Base-by-base conservation (phyloP, 2,888 invertebrate species). In the Eulithis prunata region DNA sequence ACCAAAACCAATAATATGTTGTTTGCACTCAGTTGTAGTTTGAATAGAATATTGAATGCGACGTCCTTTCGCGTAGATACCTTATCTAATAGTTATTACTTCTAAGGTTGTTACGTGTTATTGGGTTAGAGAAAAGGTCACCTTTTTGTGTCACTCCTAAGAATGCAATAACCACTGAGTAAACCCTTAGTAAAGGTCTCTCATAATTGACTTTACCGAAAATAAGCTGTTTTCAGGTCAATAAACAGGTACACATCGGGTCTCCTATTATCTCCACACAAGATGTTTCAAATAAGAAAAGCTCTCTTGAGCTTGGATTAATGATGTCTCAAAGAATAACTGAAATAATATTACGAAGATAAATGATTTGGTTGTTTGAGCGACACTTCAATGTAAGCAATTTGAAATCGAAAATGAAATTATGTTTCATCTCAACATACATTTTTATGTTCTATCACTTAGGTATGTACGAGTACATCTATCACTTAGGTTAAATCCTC, bases 201-300 rank as follows among this genome's bases (percentile, higher is more conserved):
- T 28, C 49, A 53, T 64, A 62, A 68, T 64, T 68, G 57, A 64
- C 64, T 64, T 64, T 58, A 41, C 51, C 60, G 53, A 68, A 60
- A 67, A 68, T 68, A 64, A 57, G 38, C 51, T 45, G 28, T 64
- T 68, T 55, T 45, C 61, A 61, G 68, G 64, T 64, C 64, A 64
- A 55, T 58, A 57, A 57, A 49, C 55, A 64, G 28, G 55, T 32
- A 61, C 55, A 52, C 51, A 52, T 59, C 5, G 21, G 13, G 21
- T 41, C 51, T 14, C 53, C 32, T 57, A 49, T 68, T 57, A 64
- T 60, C 56, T 57, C 21, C 51, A 52, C 41, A 45, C 52, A 54
- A 62, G 61, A 52, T 55, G 51, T 51, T 57, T 58, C 36, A 51
- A 57, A 56, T 57, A 63, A 60, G 57, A 64, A 57, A 65, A 55